These are phyloP conservation scores for Lucilia sericata DNA, from an alignment of 1,140 invertebrate genomes.

Conservation along the genomic window DNA sequence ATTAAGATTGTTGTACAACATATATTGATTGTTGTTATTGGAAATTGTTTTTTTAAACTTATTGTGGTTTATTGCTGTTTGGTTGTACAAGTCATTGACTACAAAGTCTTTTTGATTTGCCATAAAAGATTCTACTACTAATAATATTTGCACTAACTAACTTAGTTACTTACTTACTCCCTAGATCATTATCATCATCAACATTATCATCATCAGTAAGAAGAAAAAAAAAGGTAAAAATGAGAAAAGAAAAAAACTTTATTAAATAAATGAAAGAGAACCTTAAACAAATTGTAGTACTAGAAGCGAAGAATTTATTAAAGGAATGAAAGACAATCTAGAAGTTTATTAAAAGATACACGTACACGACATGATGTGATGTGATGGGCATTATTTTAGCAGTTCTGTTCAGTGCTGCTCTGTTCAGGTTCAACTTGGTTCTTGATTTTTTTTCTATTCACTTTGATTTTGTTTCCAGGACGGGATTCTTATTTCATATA, in stretches of 20 bases:
- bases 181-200: conserved; percentile 34
- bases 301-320: background rate
- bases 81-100: too few relatives aligned
- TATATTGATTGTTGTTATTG: conserved; percentile 21
- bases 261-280: conserved; percentile 1
- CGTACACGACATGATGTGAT: conserved; percentile 42
- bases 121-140: background rate
- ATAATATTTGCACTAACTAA: background rate
- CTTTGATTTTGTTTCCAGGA: background rate
- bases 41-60: too few relatives aligned
- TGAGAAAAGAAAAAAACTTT: background rate
- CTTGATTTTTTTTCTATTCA: conserved; percentile 7
- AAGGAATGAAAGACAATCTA: conserved; percentile 29
- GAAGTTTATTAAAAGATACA: conserved; percentile 42
- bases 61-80: too few relatives aligned
- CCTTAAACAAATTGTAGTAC: too few relatives aligned
- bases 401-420: background rate
- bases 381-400: conserved; percentile 29
- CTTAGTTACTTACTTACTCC: conserved; percentile 28
- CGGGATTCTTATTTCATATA: background rate
- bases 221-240: background rate
- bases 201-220: background rate
- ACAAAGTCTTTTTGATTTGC: too few relatives aligned
- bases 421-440: conserved; percentile 12
- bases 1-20: conserved; percentile 23